Base-by-base conservation (phyloP, 2,797 vertebrate genomes). In the Arrhamphus sclerolepis region DNA sequence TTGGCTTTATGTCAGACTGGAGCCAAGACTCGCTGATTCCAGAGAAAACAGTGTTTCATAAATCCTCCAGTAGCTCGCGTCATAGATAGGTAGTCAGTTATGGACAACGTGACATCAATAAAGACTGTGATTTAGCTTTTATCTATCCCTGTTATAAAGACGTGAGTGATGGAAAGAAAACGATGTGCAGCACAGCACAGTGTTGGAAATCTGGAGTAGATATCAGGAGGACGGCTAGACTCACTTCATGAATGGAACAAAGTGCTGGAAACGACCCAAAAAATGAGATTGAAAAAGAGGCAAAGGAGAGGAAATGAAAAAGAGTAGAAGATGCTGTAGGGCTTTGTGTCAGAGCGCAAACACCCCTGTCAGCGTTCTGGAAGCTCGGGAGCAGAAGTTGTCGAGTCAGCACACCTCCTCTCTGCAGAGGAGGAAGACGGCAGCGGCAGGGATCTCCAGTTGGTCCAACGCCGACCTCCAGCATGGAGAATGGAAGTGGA, bases 321-420 rank as follows among this genome's bases (percentile, higher is more conserved):
- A 46, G 13, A 41, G 20, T 26, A 58, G 56, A 26, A 76, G 67
- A 66, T 59, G 68, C 77, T 48, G 28, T 56, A 17, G 72, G 81
- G 80, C n/a, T 58, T 57, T 77, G 80, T 80, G 56, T 79, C 81
- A 58, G 18, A 67, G 62, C 73, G 70, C 64, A 82, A 82, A 83
- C 77, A 73, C 75, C 72, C 61, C 55, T 67, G 80, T 88, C 87
- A 92, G 89, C 91, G 7, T 68, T 73, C 11, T 0, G 65, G 20
- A 14, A 71, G 77, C 73, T 18, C 31, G 62, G 62, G 54, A 73
- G 46, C 52, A 63, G 49, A 58, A 82, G 78, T 62, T 82, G 86
- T 49, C 68, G 89, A 89, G 72, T 87, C 82, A 83, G 85, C 89
- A 75, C 13, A 56, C 28, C 63, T 67, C 56, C 41, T 65, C 73